These are phyloP conservation scores for Fopius arisanus DNA, from an alignment of 1,140 invertebrate genomes.

Conservation along the genomic window DNA sequence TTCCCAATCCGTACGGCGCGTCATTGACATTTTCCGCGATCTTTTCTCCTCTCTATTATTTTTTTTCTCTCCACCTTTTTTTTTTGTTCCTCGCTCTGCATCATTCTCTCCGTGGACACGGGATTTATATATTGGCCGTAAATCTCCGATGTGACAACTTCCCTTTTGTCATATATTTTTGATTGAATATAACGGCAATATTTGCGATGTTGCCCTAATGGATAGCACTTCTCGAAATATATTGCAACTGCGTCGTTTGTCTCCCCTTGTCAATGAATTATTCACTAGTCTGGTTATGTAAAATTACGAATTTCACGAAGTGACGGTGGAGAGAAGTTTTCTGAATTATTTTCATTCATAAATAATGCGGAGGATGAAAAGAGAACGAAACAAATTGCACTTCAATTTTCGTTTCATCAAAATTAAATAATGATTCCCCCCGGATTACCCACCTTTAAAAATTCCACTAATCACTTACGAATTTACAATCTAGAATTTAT, in stretches of 20 bases:
- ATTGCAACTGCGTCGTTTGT: too few species aligned
- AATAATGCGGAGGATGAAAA: too few species aligned
- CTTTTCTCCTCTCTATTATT: background rate
- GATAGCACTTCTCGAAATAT: too few species aligned
- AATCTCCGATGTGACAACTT: background rate
- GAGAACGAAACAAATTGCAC: too few species aligned
- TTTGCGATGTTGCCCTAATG: background rate
- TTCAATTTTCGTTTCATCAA: too few species aligned
- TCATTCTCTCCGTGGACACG: background rate
- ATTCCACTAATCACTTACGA: background rate
- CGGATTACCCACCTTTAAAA: background rate
- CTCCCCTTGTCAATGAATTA: too few species aligned
- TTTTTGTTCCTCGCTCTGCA: background rate
- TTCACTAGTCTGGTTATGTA: too few species aligned
- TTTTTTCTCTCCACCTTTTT: background rate
- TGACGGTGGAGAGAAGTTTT: too few species aligned
- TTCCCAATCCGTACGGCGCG: background rate
- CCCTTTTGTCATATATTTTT: background rate
- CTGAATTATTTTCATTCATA: too few species aligned
- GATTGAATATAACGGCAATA: background rate
- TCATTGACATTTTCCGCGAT: constrained; percentile 15
- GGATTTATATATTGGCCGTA: constrained; percentile 17
- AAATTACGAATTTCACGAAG: too few species aligned
- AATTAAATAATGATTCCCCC: too few species aligned
- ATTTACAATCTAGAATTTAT: background rate